These are phyloP conservation scores for Squalus acanthias DNA, from an alignment of 2,797 vertebrate genomes.

Conservation along the genomic window DNA sequence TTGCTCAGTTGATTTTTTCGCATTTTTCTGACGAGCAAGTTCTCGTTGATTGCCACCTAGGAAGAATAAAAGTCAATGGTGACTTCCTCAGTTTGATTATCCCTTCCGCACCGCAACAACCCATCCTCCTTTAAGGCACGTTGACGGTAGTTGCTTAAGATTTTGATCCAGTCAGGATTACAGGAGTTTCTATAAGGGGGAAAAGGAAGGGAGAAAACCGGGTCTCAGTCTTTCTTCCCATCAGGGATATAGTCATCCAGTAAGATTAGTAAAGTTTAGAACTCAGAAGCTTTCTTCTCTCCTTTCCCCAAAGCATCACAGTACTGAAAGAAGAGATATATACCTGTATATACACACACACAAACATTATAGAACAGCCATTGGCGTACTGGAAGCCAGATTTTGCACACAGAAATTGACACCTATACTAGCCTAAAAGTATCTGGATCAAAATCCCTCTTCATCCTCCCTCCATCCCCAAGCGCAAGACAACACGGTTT, in stretches of 20 bases:
- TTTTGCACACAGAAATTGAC: background rate
- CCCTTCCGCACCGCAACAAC: background rate
- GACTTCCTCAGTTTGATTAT: background rate
- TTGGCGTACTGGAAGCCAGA: background rate
- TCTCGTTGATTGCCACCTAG: constrained; percentile 90
- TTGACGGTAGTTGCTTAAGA: background rate
- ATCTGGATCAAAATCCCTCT: background rate
- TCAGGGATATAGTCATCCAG: background rate
- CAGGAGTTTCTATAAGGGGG: background rate
- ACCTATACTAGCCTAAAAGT: background rate
- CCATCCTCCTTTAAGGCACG: background rate
- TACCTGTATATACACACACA: too few species aligned
- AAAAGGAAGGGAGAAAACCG: too few species aligned
- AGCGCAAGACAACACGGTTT: background rate
- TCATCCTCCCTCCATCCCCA: background rate
- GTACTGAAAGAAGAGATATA: too few species aligned
- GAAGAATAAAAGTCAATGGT: constrained; percentile 16
- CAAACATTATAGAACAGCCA: too few species aligned
- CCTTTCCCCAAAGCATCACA: too few species aligned
- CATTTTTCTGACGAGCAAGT: constrained; percentile 79
- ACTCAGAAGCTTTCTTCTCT: background rate
- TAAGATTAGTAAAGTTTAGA: background rate
- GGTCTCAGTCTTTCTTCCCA: background rate
- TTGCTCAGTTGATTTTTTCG: constrained; percentile 74
- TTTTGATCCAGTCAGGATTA: background rate